Percentiles rank a stretch among this genome's conserved stretches.
Conservation (phyloP, 2,888 invertebrate genomes). For the Serripes groenlandicus region DNA sequence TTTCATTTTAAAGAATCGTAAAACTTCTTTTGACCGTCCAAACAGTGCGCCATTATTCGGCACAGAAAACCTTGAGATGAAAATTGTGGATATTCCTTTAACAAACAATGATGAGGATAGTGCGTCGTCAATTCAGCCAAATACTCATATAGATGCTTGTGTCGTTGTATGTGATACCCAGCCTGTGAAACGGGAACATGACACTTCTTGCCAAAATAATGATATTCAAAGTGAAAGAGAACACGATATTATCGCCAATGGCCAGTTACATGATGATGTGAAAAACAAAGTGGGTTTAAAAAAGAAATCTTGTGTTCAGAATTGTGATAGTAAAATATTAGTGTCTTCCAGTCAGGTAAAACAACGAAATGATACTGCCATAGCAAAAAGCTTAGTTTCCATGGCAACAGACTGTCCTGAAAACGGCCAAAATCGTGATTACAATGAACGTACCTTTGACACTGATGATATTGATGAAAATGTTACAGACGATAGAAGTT, state of each 20-base stretch:
- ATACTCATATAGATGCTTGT: slow-evolving; percentile 13
- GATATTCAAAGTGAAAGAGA: slow-evolving; percentile 12
- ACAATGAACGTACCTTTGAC: no score
- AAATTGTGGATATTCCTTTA: slow-evolving; percentile 56
- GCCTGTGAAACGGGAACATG: not conserved
- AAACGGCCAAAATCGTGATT: no score
- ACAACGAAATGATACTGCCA: slow-evolving; percentile 41
- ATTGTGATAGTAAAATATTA: slow-evolving; percentile 10
- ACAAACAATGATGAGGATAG: slow-evolving; percentile 21
- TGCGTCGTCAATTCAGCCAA: not conserved
- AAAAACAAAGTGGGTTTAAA: not conserved
- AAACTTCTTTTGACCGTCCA: slow-evolving; percentile 43
- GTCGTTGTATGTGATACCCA: no score
- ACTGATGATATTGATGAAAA: no score
- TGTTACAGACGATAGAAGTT: no score
- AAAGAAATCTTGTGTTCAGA: slow-evolving; percentile 16
- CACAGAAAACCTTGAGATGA: slow-evolving; percentile 34
- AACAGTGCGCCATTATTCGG: slow-evolving; percentile 64
- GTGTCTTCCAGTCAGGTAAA: slow-evolving; percentile 53
- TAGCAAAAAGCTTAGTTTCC: not conserved
- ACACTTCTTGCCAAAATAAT: slow-evolving; percentile 39
- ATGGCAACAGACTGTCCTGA: not conserved
- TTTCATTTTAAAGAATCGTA: slow-evolving; percentile 41
- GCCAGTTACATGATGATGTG: no score
- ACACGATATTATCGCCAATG: not conserved